Base-by-base conservation (phyloP, 2,888 invertebrate species). In the Xylota sylvarum region DNA sequence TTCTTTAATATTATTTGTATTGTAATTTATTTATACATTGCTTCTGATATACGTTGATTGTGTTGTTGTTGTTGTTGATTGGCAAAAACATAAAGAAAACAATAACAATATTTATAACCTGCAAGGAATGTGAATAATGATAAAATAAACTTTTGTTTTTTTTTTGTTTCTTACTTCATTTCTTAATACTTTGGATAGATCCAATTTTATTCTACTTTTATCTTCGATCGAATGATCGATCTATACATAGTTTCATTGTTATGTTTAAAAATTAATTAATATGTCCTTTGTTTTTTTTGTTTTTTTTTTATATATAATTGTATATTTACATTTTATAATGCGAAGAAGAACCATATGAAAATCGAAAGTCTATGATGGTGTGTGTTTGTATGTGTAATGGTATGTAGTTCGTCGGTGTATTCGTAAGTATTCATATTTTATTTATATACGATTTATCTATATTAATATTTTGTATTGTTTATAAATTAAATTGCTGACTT, bases 91-190 rank as follows among this genome's bases (percentile, higher is more conserved):
- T 62, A 69, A 65, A 40, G 4, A 48, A 69, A 48, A 4, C 35
- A 7, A 37, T 10, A 27, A 40, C 27, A 19, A 14, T 37, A 65
- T 35, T 12, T 40, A 37, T 48, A 64, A 76, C 76, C 80, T 67
- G 80, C 80, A 80, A 85, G 85, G 85, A 85, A 85, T 85, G 85
- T 80, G 72, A 86, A 64, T 77, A 74, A 86, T 73, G 60, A 62
- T 55, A 60, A 76, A 80, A 77, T 65, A 56, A 60, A 52, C 14
- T 30, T 83, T 83, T 64, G 23, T 23, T 23, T 23, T 3, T 23
- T 23, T 23, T 23, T 23, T 23, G 23, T 23, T 27, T 73, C 50
- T 73, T 81, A 60, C 30, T 77, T 69, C 67, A 70, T 46, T 78
- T 79, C 67, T 77, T 79, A 74, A 84, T 84, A 84, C 78, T 84